Percentiles rank a stretch among this genome's conserved stretches.
These are phyloP conservation scores for Phaedon cochleariae DNA, from an alignment of 2,888 invertebrate genomes.

Conservation along the genomic window DNA sequence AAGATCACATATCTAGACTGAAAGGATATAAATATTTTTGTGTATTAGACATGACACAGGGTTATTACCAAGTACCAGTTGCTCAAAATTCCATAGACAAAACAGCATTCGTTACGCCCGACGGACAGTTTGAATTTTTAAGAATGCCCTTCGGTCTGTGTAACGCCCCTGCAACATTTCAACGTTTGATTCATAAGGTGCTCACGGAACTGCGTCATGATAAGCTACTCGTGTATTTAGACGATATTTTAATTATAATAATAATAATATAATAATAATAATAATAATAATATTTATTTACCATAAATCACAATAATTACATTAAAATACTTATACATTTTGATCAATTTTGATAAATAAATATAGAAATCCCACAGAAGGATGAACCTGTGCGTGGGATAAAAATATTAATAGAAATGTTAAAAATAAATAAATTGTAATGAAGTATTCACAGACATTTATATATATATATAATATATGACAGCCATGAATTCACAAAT, in stretches of 20 bases:
- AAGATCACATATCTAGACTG: constrained; percentile 48
- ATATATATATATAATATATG: no score
- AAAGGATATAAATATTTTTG: constrained; percentile 46
- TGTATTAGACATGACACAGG: constrained; percentile 47
- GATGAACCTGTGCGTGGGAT: no score
- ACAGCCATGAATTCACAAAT: no score
- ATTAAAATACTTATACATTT: no score
- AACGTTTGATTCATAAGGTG: neutral
- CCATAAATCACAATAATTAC: no score
- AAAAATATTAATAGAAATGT: no score
- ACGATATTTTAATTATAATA: neutral
- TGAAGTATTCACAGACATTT: no score
- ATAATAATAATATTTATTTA: no score
- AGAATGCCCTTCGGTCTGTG: constrained; percentile 48
- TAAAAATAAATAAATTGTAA: no score
- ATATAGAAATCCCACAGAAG: no score
- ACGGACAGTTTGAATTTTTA: constrained; percentile 51
- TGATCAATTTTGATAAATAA: no score
- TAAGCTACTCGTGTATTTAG: neutral
- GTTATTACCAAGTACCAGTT: constrained; percentile 51
- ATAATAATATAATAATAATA: no score
- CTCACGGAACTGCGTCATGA: neutral
- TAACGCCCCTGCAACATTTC: neutral
- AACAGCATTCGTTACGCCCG: constrained; percentile 51
- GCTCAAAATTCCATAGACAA: constrained; percentile 43